Evolutionary conservation across 2,797 vertebrate genomes (phyloP).

Genomic region (Takifugu rubripes): DNA sequence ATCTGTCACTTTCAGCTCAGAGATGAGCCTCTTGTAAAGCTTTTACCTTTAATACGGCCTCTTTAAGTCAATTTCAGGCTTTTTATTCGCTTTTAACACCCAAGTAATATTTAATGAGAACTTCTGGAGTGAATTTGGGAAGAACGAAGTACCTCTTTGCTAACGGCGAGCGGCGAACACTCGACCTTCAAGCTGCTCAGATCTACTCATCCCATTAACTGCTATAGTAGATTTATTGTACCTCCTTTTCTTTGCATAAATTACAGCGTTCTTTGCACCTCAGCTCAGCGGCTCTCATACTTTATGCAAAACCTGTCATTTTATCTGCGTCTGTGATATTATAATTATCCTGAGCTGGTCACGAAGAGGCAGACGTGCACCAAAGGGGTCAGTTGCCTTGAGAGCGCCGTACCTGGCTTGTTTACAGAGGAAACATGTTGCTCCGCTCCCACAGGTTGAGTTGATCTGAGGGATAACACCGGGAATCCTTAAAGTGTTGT

Average conservation of each 20-base stretch:
- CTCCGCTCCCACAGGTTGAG: not conserved
- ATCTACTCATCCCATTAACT: no score
- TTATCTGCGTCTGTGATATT: no score
- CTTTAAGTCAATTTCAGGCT: not conserved
- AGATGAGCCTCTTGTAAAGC: not conserved
- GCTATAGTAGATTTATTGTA: no score
- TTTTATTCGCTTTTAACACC: no score
- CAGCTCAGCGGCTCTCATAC: not conserved
- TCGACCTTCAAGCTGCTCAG: no score
- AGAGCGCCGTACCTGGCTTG: not conserved
- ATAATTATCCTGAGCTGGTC: not conserved
- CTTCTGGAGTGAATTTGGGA: no score
- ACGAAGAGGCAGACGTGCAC: not conserved
- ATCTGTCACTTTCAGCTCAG: not conserved
- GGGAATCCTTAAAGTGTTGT: not conserved
- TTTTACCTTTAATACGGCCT: constrained; percentile 7
- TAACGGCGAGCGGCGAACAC: no score
- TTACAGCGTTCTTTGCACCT: not conserved
- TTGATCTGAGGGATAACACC: not conserved
- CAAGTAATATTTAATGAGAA: no score
- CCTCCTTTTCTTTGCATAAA: not conserved
- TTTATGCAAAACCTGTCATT: not conserved
- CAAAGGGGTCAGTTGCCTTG: not conserved
- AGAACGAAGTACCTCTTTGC: no score
- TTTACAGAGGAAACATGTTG: not conserved